Percentiles rank a stretch among this genome's conserved stretches.
Conservation (phyloP, 2,888 invertebrate species). For the Bruchidius siliquastri region DNA sequence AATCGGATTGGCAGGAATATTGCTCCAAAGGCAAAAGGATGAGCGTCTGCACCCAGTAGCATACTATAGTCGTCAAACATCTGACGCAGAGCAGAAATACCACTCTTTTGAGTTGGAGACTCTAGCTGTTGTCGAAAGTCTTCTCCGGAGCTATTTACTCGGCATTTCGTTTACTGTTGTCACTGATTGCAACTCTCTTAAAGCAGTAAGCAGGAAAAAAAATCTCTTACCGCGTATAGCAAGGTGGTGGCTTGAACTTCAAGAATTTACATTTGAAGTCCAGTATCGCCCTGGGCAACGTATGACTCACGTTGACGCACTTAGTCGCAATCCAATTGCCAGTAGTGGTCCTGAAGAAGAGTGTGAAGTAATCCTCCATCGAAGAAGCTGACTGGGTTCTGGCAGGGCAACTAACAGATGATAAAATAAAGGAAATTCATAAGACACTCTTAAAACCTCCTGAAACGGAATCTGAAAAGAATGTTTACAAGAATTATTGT, state of each 20-base stretch:
- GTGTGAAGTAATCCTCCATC: conserved; percentile 11
- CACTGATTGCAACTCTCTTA: conserved; percentile 37
- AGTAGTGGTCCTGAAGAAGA: conserved; percentile 2
- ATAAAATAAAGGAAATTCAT: conserved; percentile 17
- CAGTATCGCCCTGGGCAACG: conserved; percentile 19
- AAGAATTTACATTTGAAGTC: conserved; percentile 23
- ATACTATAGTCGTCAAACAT: conserved; percentile 36
- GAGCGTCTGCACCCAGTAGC: conserved; percentile 26
- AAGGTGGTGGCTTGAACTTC: conserved; percentile 25
- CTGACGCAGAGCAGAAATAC: conserved; percentile 33
- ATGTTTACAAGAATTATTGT: conserved; percentile 17
- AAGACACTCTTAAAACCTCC: conserved; percentile 17
- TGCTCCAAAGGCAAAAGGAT: conserved; percentile 28
- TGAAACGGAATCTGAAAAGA: conserved; percentile 13
- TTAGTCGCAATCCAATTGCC: conserved; percentile 26
- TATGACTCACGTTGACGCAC: conserved; percentile 25
- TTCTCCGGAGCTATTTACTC: conserved; percentile 36
- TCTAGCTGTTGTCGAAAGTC: conserved; percentile 35
- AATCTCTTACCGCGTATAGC: conserved; percentile 28
- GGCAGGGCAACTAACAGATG: conserved; percentile 23
- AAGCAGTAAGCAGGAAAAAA: conserved; percentile 27
- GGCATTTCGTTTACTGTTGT: conserved; percentile 30
- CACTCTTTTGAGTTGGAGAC: conserved; percentile 39
- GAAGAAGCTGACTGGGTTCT: conserved; percentile 25
- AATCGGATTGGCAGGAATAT: conserved; percentile 27